Evolutionary conservation across 1,140 invertebrate genomes (phyloP).

Genomic region (Batillaria attramentaria): DNA sequence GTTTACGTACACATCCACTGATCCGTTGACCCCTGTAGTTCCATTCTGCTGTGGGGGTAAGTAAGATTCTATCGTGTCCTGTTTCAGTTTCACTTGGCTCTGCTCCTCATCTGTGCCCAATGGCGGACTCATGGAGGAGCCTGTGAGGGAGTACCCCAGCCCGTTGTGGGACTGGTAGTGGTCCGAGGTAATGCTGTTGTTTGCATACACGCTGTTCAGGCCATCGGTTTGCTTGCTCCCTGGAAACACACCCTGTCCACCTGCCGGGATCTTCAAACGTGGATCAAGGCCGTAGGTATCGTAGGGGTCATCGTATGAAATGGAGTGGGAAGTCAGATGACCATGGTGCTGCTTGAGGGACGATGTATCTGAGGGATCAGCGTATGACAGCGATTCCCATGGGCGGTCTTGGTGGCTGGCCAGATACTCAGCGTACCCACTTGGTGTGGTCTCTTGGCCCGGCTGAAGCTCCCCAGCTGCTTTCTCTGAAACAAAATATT

Average conservation of each 20-base stretch:
- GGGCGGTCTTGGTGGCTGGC: slow-evolving; percentile 53
- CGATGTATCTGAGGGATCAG: slow-evolving; percentile 6
- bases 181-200: no score
- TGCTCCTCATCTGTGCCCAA: slow-evolving; percentile 14
- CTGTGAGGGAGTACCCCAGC: background rate
- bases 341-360: slow-evolving; percentile 21
- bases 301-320: slow-evolving; percentile 62
- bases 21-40: background rate
- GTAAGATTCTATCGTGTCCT: slow-evolving; percentile 32
- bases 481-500: no score
- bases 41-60: background rate
- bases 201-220: background rate
- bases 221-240: no score
- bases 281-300: slow-evolving; percentile 41
- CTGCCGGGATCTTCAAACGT: no score
- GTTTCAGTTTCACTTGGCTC: slow-evolving; percentile 7
- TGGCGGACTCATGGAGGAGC: slow-evolving; percentile 11
- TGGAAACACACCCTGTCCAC: slow-evolving; percentile 28
- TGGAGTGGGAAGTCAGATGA: slow-evolving; percentile 10
- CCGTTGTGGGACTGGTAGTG: background rate
- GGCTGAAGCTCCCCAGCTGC: slow-evolving; percentile 44
- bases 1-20: background rate
- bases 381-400: slow-evolving; percentile 50
- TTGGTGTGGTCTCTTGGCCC: slow-evolving; percentile 54
- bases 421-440: slow-evolving; percentile 58